Evolutionary conservation across 2,888 invertebrate species (phyloP), one percentile per base, ranked within the genome.

Genomic region (Neoitamus cyanurus): DNA sequence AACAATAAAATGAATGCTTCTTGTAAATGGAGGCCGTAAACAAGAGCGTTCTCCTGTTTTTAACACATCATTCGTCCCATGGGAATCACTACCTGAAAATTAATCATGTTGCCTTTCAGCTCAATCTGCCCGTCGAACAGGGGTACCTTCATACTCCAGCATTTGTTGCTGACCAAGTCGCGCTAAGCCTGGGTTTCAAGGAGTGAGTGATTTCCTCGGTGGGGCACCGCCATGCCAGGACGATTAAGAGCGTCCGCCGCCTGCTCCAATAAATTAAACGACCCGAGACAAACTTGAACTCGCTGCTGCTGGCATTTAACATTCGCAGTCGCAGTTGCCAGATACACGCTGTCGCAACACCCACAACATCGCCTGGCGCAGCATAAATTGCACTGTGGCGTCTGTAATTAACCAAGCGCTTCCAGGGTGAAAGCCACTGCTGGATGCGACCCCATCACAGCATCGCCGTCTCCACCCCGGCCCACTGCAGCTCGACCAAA

Each of bases 341-440:
- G 31, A 73, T 36, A 73, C 73, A 73, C 9, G 73, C 73, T 73
- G 73, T 73, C 73, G 73, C 73, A 73, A 73, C 73, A 73, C 73
- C 73, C 73, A 73, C 73, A 73, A 73, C 73, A 73, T 34, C 20
- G 20, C 11, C 73, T 15, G 73, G 73, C 36, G 36, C 73, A 73
- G 73, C 13, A 73, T 73, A 73, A 73, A 73, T 73, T 73, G 34
- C 36, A 36, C 34, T 73, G 73, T 73, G 73, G 73, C 73, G 34
- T 73, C 20, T 73, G 73, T 73, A 73, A 73, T 73, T 73, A 73
- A 73, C 73, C 73, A 31, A n/a, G 13, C 20, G 73, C 9, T 31
- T 73, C 73, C 73, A 73, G 36, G n/a, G 20, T 20, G 15, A 36
- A 73, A 73, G 73, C 58, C 58, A 58, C 58, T 58, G 25, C 58